Evolutionary conservation across 2,888 invertebrate genomes (phyloP), one percentile per base, ranked within the genome.

Genomic region (Invenusta paracnida): DNA sequence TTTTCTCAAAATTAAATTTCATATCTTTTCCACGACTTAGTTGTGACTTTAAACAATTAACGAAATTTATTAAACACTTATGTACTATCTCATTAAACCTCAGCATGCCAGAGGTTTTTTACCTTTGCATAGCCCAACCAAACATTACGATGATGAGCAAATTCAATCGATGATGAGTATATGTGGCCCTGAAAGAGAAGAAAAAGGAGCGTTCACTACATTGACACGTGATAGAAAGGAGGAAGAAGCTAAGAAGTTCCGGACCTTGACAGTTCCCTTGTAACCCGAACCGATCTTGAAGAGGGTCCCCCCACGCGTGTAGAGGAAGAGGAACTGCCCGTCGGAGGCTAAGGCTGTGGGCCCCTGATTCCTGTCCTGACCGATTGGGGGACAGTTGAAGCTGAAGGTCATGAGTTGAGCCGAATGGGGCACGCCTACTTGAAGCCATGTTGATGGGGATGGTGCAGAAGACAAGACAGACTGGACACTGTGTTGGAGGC

Each of bases 41-140:
- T n/a, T n/a, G n/a, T n/a, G n/a, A n/a, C n/a, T n/a, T n/a, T n/a
- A n/a, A n/a, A n/a, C n/a, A n/a, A n/a, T n/a, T n/a, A n/a, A n/a
- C n/a, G n/a, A n/a, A n/a, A n/a, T n/a, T n/a, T n/a, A n/a, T n/a
- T n/a, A n/a, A n/a, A n/a, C n/a, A n/a, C n/a, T n/a, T n/a, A n/a
- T n/a, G n/a, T n/a, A n/a, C n/a, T n/a, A n/a, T n/a, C n/a, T n/a
- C n/a, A n/a, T n/a, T n/a, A n/a, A n/a, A n/a, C n/a, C n/a, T n/a
- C n/a, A n/a, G n/a, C n/a, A n/a, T n/a, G n/a, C n/a, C n/a, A n/a
- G n/a, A n/a, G n/a, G n/a, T n/a, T n/a, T n/a, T n/a, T 48, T 48
- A 73, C 73, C 73, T 73, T 73, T 73, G 73, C 73, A 73, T 13
- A 73, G 5, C 73, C 73, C 2, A 73, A 23, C 73, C 73, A 73